These are phyloP conservation scores for Polyommatus iphigenia DNA, from an alignment of 2,888 invertebrate species.

Conservation along the genomic window DNA sequence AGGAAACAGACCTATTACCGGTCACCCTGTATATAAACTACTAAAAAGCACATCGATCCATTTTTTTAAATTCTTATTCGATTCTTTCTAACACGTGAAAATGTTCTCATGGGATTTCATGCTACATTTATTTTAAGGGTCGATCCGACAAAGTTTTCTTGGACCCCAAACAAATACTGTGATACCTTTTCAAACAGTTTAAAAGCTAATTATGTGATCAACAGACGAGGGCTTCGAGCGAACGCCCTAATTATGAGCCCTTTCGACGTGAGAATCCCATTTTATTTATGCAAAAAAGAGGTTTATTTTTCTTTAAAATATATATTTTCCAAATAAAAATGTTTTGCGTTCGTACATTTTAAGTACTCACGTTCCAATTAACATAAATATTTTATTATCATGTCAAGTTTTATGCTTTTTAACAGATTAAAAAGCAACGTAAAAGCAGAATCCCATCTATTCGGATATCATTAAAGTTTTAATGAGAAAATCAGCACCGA, in stretches of 20 bases:
- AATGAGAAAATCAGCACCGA: not conserved
- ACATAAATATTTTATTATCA: slow-evolving; percentile 17
- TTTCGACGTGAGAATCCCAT: slow-evolving; percentile 11
- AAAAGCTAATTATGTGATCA: not conserved
- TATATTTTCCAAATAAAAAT: not conserved
- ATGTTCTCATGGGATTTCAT: not conserved
- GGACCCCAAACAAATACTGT: not conserved
- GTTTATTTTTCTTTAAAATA: slow-evolving; percentile 6
- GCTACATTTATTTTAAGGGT: not conserved
- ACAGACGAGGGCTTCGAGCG: not conserved
- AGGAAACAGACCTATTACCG: too few relatives aligned
- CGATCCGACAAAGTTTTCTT: not conserved
- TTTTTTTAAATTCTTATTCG: too few relatives aligned
- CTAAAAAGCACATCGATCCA: too few relatives aligned
- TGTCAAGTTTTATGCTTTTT: not conserved
- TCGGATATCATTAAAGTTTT: not conserved
- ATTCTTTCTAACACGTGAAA: too few relatives aligned
- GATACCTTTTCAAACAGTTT: not conserved
- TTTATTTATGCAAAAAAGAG: not conserved
- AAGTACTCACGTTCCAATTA: slow-evolving; percentile 10
- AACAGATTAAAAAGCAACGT: not conserved
- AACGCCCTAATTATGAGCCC: not conserved
- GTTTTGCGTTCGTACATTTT: not conserved
- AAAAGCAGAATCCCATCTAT: not conserved
- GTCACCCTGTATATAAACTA: too few relatives aligned